A percentile compares a stretch with the other conserved stretches of the same genome.
phyloP scores from a whole-genome alignment of 2,797 vertebrate genomes.

The Lutjanus campechanus region DNA sequence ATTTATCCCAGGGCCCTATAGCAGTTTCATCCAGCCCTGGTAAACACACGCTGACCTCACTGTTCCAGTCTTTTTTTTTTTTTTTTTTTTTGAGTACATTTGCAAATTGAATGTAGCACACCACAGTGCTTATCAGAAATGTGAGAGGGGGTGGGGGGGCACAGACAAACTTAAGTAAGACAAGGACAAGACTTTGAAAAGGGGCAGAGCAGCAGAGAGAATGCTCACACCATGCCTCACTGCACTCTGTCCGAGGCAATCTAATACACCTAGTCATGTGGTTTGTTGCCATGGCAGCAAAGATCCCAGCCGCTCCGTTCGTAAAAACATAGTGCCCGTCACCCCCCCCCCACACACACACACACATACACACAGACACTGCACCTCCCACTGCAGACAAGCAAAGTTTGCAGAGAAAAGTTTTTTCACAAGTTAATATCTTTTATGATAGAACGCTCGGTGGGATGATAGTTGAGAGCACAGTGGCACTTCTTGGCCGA shows the following conservation, averaged over 20 bases:
- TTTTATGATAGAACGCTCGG: constrained; percentile 47
- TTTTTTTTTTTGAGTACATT: constrained; percentile 7
- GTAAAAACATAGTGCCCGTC: constrained; percentile 88
- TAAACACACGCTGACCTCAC: constrained; percentile 16
- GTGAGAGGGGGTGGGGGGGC: neutral
- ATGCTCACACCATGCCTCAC: constrained; percentile 87
- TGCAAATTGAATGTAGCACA: constrained; percentile 42
- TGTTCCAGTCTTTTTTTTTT: constrained; percentile 14
- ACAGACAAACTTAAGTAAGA: constrained; percentile 69
- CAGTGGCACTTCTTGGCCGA: constrained; percentile 55
- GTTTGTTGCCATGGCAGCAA: constrained; percentile 94
- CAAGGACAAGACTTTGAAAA: constrained; percentile 77
- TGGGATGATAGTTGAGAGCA: constrained; percentile 36
- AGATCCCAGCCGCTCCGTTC: constrained; percentile 91
- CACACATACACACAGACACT: constrained; percentile 22
- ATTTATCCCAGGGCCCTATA: constrained; percentile 24
- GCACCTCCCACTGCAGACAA: constrained; percentile 58
- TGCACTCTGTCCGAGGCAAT: constrained; percentile 91
- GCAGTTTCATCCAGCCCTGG: constrained; percentile 26
- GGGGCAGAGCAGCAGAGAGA: constrained; percentile 82
- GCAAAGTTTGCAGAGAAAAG: constrained; percentile 69
- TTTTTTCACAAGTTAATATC: constrained; percentile 60
- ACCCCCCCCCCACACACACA: constrained; percentile 26
- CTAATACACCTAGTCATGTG: constrained; percentile 99
- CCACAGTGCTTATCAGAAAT: constrained; percentile 36